Evolutionary conservation across 2,888 invertebrate species (phyloP), one percentile per base, ranked within the genome.

Genomic region (Ormyrus rosae): DNA sequence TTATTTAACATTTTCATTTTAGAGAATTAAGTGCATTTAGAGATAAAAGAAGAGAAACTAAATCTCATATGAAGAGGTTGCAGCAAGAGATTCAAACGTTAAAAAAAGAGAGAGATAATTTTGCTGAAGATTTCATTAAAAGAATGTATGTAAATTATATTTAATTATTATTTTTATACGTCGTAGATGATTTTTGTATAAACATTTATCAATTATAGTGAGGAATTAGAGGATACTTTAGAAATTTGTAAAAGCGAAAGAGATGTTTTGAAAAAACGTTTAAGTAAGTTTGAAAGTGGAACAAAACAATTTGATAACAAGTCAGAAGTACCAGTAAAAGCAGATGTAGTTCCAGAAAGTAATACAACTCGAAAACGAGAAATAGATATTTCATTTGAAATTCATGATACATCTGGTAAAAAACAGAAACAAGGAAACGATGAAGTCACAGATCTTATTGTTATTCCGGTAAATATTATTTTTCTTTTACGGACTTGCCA

Each of bases 31-130:
- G n/a, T 19, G 50, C n/a, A 10, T 55, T 45, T 63, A 9, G 69
- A 1, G 60, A 19, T 4, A 83, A 81, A 60, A 74, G 83, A n/a
- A 84, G 74, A 70, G 82, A 82, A 34, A 51, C 82, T 7, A 77
- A 83, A 67, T 19, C 8, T 8, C 68, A 13, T 8, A 56, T 80
- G 6, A 80, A 72, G 51, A 79, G 50, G 34, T 48, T 83, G 9
- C 81, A 83, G 51, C 77, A 81, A 45, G 80, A 80, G 0, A 6
- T 81, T 4, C 76, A 77, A 56, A 50, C 81, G 0, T 1, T 82
- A 9, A 80, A 78, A 69, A 81, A 69, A 46, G 67, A 83, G 55
- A 72, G 69, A 53, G 68, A 81, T 56, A 50, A 58, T 11, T 19
- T 60, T 61, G 2, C 34, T 3, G 65, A 81, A 6, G 76, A 82